A percentile compares a stretch with the other conserved stretches of the same genome.
phyloP scores from a whole-genome alignment of 1,140 invertebrate species.

The Pissodes strobi region DNA sequence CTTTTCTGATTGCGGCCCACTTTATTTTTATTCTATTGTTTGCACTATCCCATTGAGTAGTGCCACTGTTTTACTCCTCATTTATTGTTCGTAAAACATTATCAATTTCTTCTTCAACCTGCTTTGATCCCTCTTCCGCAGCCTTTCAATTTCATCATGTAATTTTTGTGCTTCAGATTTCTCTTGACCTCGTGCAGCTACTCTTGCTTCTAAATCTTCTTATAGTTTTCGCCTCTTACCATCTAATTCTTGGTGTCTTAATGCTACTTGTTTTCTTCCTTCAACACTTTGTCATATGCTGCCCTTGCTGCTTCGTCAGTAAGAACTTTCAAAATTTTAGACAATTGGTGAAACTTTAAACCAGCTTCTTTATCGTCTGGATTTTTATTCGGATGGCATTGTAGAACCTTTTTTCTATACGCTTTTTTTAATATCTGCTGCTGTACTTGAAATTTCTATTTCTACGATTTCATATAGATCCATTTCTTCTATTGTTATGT shows the following conservation, averaged over 20 bases:
- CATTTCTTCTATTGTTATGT: conserved; percentile 60
- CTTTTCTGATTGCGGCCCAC: conserved; percentile 74
- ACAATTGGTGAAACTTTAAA: conserved; percentile 84
- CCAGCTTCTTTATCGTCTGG: conserved; percentile 88
- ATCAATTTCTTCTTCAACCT: conserved; percentile 74
- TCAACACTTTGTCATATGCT: conserved; percentile 87
- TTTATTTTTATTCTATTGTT: conserved; percentile 76
- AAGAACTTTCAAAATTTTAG: conserved; percentile 82
- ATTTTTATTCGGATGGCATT: conserved; percentile 96
- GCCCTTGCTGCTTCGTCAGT: conserved; percentile 76
- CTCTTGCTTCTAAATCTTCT: conserved; percentile 84
- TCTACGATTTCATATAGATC: conserved; percentile 83
- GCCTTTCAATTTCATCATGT: conserved; percentile 76
- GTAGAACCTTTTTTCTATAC: conserved; percentile 88
- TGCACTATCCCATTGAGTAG: conserved; percentile 58
- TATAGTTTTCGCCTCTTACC: conserved; percentile 84
- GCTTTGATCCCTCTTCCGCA: conserved; percentile 75
- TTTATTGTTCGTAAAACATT: conserved; percentile 63
- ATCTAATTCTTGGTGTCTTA: conserved; percentile 77
- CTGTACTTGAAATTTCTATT: conserved; percentile 66
- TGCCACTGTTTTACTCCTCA: conserved; percentile 44
- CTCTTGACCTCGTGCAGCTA: conserved; percentile 55
- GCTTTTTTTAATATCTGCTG: conserved; percentile 87
- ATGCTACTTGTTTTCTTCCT: conserved; percentile 78
- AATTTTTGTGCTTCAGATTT: conserved; percentile 66